Evolutionary conservation across 2,113 vertebrate genomes (phyloP).

Genomic region (Aspidoscelis tigris): DNA sequence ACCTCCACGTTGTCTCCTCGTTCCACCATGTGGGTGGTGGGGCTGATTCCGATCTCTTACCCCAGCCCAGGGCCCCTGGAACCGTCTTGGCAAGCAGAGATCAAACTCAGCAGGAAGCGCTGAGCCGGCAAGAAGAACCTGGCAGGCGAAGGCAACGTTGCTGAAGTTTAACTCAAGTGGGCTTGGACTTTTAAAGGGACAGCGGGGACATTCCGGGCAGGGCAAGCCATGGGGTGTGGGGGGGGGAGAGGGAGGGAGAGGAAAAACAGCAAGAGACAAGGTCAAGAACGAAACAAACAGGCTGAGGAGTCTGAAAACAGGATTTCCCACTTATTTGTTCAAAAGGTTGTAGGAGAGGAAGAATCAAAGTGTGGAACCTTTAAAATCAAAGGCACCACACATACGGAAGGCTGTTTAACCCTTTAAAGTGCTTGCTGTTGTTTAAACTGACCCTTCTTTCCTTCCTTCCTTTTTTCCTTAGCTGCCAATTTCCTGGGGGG

Average conservation of each 20-base stretch:
- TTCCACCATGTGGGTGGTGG: not conserved
- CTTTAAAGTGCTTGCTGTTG: too few relatives aligned
- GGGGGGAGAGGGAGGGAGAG: fast-evolving
- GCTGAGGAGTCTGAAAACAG: not conserved
- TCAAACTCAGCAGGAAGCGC: conserved; percentile 27
- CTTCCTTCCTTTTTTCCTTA: too few relatives aligned
- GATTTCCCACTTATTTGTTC: not conserved
- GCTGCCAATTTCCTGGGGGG: not conserved
- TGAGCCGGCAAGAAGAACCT: conserved; percentile 8
- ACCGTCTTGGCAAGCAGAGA: conserved; percentile 5
- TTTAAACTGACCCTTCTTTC: too few relatives aligned
- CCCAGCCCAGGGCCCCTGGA: not conserved
- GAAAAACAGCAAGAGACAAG: not conserved
- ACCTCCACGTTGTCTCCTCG: not conserved
- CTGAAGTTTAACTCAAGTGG: conserved; percentile 14
- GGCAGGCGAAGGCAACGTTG: conserved; percentile 7
- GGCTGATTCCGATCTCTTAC: not conserved
- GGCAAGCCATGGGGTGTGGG: fast-evolving
- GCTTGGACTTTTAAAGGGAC: conserved; percentile 22
- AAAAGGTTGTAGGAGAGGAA: not conserved
- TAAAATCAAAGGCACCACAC: not conserved
- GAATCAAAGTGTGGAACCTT: not conserved
- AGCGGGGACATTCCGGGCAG: not conserved
- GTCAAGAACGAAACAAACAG: too few relatives aligned
- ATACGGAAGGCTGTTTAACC: not conserved